Conservation (phyloP, 23 tunicate genomes). For the Styela plicata region DNA sequence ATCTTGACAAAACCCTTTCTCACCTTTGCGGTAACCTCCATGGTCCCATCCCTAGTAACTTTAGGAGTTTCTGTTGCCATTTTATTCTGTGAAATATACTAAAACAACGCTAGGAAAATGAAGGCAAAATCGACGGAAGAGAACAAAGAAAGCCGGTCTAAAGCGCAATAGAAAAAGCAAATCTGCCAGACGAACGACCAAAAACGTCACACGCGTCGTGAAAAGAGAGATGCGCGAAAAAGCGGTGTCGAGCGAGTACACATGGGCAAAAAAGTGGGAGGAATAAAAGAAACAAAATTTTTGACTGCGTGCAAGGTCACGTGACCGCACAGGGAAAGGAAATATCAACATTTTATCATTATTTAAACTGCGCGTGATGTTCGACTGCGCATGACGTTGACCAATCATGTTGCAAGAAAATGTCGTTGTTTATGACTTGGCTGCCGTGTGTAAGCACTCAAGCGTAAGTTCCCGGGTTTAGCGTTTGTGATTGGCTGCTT, state of each 20-base stretch:
- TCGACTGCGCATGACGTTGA: conserved; percentile 20
- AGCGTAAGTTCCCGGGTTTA: conserved; percentile 4
- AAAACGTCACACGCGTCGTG: conserved; percentile 7
- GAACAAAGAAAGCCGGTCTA: conserved; percentile 21
- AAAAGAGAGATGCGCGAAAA: conserved; percentile 22
- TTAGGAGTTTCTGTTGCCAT: conserved; percentile 34
- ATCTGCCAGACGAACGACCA: conserved; percentile 18
- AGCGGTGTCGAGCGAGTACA: conserved; percentile 16
- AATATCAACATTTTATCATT: neutral
- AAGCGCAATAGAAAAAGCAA: neutral
- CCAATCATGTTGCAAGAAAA: neutral
- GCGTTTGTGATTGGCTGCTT: neutral
- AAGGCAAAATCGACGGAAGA: neutral
- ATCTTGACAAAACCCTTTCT: conserved; percentile 15
- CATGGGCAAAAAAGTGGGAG: conserved; percentile 14
- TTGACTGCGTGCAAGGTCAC: conserved; percentile 10
- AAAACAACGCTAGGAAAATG: neutral
- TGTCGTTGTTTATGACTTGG: neutral
- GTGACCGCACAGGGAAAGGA: conserved; percentile 1
- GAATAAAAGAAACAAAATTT: conserved; percentile 7
- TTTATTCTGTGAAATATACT: neutral
- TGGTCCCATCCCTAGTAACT: conserved; percentile 54
- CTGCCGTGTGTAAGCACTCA: conserved; percentile 9
- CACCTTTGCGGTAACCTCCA: conserved; percentile 80
- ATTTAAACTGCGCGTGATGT: conserved; percentile 21